These are phyloP conservation scores for Stichopus chloronotus DNA, from an alignment of 35 echinoderm and acorn worm species.

Conservation along the genomic window DNA sequence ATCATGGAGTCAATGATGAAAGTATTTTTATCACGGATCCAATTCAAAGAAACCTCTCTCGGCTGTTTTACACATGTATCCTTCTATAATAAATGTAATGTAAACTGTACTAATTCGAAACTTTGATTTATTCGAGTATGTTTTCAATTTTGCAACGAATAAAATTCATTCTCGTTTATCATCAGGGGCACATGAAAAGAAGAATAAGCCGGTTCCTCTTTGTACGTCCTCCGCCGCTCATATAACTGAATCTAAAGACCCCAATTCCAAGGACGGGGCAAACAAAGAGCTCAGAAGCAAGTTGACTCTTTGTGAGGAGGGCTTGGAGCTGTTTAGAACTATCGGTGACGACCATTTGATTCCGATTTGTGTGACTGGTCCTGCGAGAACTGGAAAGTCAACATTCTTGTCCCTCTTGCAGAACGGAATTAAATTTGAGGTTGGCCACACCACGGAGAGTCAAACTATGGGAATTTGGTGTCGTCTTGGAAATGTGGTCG, in stretches of 20 bases:
- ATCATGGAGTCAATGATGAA: too few species aligned
- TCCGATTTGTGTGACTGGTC: not conserved
- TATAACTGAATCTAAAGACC: not conserved
- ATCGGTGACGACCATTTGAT: not conserved
- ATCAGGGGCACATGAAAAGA: too few species aligned
- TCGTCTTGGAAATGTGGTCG: not conserved
- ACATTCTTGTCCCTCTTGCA: not conserved
- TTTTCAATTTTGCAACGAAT: too few species aligned
- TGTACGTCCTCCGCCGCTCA: too few species aligned
- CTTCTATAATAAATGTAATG: too few species aligned
- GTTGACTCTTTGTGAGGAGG: not conserved
- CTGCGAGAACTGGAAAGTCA: slow-evolving; percentile 26
- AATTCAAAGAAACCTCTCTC: too few species aligned
- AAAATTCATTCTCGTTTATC: too few species aligned
- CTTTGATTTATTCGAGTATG: too few species aligned
- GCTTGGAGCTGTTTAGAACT: not conserved
- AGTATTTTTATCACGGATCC: too few species aligned
- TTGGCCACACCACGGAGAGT: not conserved
- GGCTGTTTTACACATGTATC: too few species aligned
- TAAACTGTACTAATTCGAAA: too few species aligned
- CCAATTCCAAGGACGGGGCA: not conserved
- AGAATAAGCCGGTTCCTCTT: too few species aligned
- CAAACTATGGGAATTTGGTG: slow-evolving; percentile 26
- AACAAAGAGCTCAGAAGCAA: not conserved
- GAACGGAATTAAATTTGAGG: not conserved